These are phyloP conservation scores for Hylaea fasciaria DNA, from an alignment of 2,888 invertebrate species.

Conservation along the genomic window DNA sequence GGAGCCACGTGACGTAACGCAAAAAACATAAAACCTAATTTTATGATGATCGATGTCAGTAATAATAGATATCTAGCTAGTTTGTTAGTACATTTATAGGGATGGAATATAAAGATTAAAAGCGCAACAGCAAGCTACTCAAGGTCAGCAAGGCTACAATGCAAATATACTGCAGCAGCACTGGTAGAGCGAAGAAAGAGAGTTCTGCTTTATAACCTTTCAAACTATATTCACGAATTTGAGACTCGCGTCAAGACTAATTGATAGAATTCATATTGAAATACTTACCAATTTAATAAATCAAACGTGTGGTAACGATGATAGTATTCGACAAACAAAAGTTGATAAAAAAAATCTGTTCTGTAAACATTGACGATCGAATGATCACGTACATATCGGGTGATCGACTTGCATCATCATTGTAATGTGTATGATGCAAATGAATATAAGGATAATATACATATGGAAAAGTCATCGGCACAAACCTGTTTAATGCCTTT, in stretches of 20 bases:
- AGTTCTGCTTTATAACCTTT: too few relatives aligned
- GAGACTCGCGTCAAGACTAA: slow-evolving; percentile 10
- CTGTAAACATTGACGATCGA: slow-evolving; percentile 24
- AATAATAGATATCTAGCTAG: slow-evolving; percentile 14
- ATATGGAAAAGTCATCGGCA: background rate
- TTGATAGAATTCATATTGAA: slow-evolving; percentile 16
- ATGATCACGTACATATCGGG: slow-evolving; percentile 31
- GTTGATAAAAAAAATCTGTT: slow-evolving; percentile 20
- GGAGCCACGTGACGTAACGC: slow-evolving; percentile 64
- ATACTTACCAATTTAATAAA: slow-evolving; percentile 11
- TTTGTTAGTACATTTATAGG: too few relatives aligned
- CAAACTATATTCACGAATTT: background rate
- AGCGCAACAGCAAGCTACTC: background rate
- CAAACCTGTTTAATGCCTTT: background rate
- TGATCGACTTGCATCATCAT: slow-evolving; percentile 10
- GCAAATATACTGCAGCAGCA: background rate
- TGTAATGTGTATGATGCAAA: background rate
- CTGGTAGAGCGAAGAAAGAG: background rate
- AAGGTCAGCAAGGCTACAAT: slow-evolving; percentile 2
- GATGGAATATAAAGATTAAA: too few relatives aligned
- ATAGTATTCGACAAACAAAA: slow-evolving; percentile 19
- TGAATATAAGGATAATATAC: background rate
- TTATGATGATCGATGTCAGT: slow-evolving; percentile 63
- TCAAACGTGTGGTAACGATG: slow-evolving; percentile 21
- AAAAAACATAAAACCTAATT: slow-evolving; percentile 63